Evolutionary conservation across 2,888 invertebrate genomes (phyloP).

Genomic region (Colostygia pectinataria): DNA sequence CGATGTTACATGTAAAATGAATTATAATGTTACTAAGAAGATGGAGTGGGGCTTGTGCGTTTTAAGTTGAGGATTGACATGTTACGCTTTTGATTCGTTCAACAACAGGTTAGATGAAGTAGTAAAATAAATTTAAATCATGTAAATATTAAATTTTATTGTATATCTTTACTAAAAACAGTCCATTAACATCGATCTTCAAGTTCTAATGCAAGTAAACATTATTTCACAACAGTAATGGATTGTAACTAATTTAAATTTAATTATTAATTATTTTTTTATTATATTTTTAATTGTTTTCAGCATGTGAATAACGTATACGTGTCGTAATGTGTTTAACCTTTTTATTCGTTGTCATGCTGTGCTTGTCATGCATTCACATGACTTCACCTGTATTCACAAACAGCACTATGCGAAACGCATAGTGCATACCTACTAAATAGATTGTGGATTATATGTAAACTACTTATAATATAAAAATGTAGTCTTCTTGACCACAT

Average conservation of each 20-base stretch:
- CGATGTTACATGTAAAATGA: too few relatives aligned
- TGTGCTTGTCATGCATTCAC: conserved; percentile 10
- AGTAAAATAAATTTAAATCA: too few relatives aligned
- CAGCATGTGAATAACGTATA: conserved; percentile 11
- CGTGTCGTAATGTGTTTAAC: conserved; percentile 10
- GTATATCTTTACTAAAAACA: neutral
- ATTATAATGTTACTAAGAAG: too few relatives aligned
- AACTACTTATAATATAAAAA: too few relatives aligned
- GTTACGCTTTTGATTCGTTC: too few relatives aligned
- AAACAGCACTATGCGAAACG: neutral
- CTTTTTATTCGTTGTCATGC: conserved; percentile 9
- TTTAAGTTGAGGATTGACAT: neutral
- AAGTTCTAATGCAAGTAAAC: conserved; percentile 1
- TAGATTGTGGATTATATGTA: too few relatives aligned
- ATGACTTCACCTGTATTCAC: neutral
- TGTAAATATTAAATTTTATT: neutral
- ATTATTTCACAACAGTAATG: neutral
- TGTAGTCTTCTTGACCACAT: too few relatives aligned
- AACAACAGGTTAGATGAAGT: too few relatives aligned
- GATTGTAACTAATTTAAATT: conserved; percentile 17
- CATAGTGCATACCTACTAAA: too few relatives aligned
- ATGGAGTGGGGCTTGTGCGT: too few relatives aligned
- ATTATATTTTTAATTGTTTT: conserved; percentile 1
- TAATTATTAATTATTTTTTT: conserved; percentile 1
- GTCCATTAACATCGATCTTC: neutral